A percentile compares a stretch with the other conserved stretches of the same genome.
Conservation (phyloP, 2,113 vertebrate species). For the Trematomus loennbergii region DNA sequence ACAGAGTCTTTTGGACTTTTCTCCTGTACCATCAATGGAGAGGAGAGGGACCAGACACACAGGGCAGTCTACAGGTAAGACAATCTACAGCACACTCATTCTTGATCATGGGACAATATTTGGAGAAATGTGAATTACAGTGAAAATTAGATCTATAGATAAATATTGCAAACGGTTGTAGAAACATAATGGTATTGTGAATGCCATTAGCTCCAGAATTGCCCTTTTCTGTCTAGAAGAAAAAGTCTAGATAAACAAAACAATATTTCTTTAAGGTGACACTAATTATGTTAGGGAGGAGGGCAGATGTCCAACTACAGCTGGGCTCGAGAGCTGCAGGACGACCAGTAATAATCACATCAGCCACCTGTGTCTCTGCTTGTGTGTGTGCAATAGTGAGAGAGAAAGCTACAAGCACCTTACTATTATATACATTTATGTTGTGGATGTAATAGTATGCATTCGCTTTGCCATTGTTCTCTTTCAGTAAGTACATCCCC, state of each 20-base stretch:
- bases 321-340: constrained; percentile 31
- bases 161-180: not conserved
- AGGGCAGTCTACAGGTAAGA: constrained; percentile 90
- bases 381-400: not conserved
- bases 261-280: not conserved
- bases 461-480: constrained; percentile 15
- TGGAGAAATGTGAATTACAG: not conserved
- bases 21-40: constrained; percentile 93
- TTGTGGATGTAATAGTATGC: constrained; percentile 20
- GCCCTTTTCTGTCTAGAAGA: not conserved
- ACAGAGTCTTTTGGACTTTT: constrained; percentile 98
- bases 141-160: not conserved
- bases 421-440: not conserved
- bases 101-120: not conserved
- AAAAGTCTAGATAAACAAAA: constrained; percentile 1
- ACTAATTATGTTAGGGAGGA: constrained; percentile 35
- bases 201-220: not conserved
- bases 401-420: not conserved
- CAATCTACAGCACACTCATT: not conserved
- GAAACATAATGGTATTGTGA: not conserved
- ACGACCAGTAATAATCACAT: constrained; percentile 36
- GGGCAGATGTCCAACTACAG: constrained; percentile 35
- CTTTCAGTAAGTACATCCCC: not conserved
- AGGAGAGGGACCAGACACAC: constrained; percentile 96
- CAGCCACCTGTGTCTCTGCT: constrained; percentile 20